A percentile compares a stretch with the other conserved stretches of the same genome.
phyloP scores from a whole-genome alignment of 2,113 vertebrate species.

The Callorhinus ursinus region DNA sequence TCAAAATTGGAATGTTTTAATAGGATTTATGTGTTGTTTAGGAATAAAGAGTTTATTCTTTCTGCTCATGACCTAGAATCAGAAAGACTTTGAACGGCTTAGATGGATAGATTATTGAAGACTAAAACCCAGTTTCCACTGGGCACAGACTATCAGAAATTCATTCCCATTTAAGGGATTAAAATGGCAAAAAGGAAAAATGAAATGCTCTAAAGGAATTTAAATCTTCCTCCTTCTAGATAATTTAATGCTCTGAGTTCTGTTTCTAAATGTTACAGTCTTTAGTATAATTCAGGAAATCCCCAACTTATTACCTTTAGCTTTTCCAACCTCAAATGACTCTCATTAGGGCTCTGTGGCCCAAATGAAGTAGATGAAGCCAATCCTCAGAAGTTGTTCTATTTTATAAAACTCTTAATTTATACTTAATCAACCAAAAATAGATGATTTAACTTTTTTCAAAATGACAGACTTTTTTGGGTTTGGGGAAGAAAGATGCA shows the following conservation, averaged over 20 bases:
- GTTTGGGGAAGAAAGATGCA: background rate
- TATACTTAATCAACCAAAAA: conserved; percentile 54
- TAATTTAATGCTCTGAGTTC: conserved; percentile 42
- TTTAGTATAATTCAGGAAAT: conserved; percentile 54
- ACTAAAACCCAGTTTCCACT: conserved; percentile 33
- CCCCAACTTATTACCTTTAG: background rate
- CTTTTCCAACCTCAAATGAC: conserved; percentile 46
- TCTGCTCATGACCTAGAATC: background rate
- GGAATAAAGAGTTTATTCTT: conserved; percentile 5
- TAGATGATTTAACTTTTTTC: conserved; percentile 50
- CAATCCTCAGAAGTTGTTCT: conserved; percentile 33
- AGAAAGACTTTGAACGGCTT: background rate
- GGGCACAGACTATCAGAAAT: background rate
- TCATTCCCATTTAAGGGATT: conserved; percentile 29
- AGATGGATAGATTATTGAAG: conserved; percentile 39
- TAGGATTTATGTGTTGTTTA: background rate
- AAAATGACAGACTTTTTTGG: background rate
- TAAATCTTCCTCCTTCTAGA: conserved; percentile 14
- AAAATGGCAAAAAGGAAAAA: conserved; percentile 31
- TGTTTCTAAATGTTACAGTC: conserved; percentile 56
- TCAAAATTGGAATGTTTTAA: conserved; percentile 38
- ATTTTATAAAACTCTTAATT: background rate
- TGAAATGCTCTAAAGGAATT: conserved; percentile 41
- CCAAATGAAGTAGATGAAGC: conserved; percentile 46
- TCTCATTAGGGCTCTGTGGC: background rate